These are phyloP conservation scores for Crocallis elinguaria DNA, from an alignment of 2,888 invertebrate species.

Conservation along the genomic window DNA sequence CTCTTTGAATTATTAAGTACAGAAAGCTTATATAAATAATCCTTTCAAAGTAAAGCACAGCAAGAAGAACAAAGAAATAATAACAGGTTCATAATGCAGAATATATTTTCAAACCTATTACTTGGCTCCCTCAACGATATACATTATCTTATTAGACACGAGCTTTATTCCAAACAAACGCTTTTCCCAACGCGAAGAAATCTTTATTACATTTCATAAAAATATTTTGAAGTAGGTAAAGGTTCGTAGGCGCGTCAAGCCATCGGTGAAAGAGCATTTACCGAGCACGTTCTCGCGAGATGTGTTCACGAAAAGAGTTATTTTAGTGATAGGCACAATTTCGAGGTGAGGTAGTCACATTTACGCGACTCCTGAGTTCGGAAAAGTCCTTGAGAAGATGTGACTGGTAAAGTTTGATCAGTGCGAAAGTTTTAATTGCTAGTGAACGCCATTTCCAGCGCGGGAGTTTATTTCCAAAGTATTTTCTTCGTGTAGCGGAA, in stretches of 20 bases:
- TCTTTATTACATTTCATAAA: constrained; percentile 11
- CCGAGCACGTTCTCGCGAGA: constrained; percentile 1
- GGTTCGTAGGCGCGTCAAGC: constrained; percentile 1
- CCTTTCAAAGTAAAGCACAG: too few relatives aligned
- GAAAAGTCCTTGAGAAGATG: constrained; percentile 65
- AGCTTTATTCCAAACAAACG: not conserved
- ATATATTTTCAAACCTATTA: too few relatives aligned
- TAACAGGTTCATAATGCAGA: too few relatives aligned
- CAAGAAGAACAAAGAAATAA: too few relatives aligned
- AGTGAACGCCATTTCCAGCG: constrained; percentile 70
- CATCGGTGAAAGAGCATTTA: constrained; percentile 1
- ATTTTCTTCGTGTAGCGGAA: constrained; percentile 60
- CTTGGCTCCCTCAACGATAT: too few relatives aligned
- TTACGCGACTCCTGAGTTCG: constrained; percentile 52
- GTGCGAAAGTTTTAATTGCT: constrained; percentile 79
- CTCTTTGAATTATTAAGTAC: too few relatives aligned
- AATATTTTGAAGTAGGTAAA: constrained; percentile 4
- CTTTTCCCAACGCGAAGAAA: not conserved
- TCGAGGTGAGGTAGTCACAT: constrained; percentile 55
- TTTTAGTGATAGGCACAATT: constrained; percentile 45
- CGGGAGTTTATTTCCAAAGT: constrained; percentile 58
- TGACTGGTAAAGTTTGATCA: constrained; percentile 78
- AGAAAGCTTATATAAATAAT: too few relatives aligned
- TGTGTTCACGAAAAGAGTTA: constrained; percentile 44
- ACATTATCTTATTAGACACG: not conserved